phyloP scores from a whole-genome alignment of 1,140 invertebrate species.

The Eueides isabella region DNA sequence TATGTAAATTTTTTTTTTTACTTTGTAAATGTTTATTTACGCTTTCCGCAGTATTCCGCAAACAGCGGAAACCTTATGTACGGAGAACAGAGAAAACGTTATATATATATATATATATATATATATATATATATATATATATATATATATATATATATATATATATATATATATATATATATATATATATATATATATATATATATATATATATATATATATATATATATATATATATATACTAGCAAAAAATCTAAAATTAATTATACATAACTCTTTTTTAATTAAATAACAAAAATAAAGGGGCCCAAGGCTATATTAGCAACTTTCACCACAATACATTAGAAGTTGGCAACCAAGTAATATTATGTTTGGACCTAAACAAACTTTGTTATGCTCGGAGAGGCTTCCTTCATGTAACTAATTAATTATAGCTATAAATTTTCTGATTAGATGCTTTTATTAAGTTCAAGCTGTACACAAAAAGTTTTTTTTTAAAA shows the following conservation, averaged over 20 bases:
- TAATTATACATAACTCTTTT: background rate
- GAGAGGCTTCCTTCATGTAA: slow-evolving; percentile 14
- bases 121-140: no score
- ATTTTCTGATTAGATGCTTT: slow-evolving; percentile 21
- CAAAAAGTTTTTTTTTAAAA: slow-evolving; percentile 3
- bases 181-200: no score
- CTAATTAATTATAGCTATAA: slow-evolving; percentile 26
- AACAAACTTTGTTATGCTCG: slow-evolving; percentile 32
- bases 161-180: no score
- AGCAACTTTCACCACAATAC: slow-evolving; percentile 4
- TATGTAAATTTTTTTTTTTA: no score
- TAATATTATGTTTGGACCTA: slow-evolving; percentile 22
- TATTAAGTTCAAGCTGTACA: background rate
- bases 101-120: no score
- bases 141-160: no score
- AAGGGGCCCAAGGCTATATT: background rate
- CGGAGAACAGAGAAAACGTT: no score
- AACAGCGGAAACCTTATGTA: no score
- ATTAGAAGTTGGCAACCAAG: slow-evolving; percentile 12
- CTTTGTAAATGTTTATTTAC: no score
- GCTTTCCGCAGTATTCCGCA: no score
- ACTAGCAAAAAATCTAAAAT: background rate
- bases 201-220: no score
- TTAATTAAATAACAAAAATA: slow-evolving; percentile 12
- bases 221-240: no score